Percentiles rank a stretch among this genome's conserved stretches.
Conservation (phyloP, 2,797 vertebrate genomes). For the Enteromius anoplus region DNA sequence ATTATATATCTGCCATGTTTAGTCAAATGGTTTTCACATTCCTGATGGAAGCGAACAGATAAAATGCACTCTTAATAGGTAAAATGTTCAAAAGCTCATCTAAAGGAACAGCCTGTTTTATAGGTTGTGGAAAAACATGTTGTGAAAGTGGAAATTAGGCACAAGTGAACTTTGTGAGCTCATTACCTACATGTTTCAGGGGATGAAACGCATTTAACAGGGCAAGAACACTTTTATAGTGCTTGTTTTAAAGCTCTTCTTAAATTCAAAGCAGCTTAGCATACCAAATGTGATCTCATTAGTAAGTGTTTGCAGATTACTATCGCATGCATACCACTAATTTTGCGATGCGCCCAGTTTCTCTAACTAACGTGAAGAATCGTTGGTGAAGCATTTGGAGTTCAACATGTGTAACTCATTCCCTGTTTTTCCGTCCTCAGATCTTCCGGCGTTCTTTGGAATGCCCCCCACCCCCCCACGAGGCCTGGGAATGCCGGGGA, state of each 20-base stretch:
- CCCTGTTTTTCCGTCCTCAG: constrained; percentile 52
- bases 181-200: constrained; percentile 35
- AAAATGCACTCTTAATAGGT: background rate
- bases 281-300: constrained; percentile 8
- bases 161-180: constrained; percentile 9
- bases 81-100: constrained; percentile 1
- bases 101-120: constrained; percentile 21
- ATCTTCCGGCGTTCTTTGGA: constrained; percentile 65
- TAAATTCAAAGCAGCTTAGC: constrained; percentile 21
- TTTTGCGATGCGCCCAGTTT: constrained; percentile 62
- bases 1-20: background rate
- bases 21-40: background rate
- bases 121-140: constrained; percentile 15
- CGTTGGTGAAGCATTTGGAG: constrained; percentile 38
- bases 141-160: constrained; percentile 25
- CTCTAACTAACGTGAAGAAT: constrained; percentile 45
- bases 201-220: constrained; percentile 19
- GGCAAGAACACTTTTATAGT: constrained; percentile 2
- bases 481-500: constrained; percentile 61
- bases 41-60: background rate
- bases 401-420: constrained; percentile 44
- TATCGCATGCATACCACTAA: background rate
- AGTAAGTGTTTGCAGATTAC: background rate
- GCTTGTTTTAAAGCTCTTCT: constrained; percentile 9
- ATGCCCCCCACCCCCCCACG: constrained; percentile 65